Evolutionary conservation across 2,797 vertebrate species (phyloP), one percentile per base, ranked within the genome.

Genomic region (Chelon auratus): DNA sequence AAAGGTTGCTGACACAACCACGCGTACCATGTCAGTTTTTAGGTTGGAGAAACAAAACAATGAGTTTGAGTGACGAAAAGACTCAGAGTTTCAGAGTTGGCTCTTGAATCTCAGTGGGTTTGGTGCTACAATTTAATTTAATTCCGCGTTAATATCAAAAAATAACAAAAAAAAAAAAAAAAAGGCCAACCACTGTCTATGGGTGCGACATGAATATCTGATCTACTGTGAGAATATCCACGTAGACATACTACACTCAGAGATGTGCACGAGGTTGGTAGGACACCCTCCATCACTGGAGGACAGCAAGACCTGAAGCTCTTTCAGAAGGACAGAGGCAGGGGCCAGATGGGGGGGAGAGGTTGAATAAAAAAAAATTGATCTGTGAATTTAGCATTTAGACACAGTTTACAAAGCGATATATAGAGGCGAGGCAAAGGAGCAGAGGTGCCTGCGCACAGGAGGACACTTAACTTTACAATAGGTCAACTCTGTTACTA

Each of bases 361-460:
- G 89, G 89, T 87, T 93, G 93, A 94, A 94, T 94, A 93, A 91
- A 92, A 93, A 92, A 26, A 93, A 95, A 95, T 94, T 95, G 94
- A 94, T 95, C 93, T 69, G 84, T 82, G 93, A 93, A 92, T 95
- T 95, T 95, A 93, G 93, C 93, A 95, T 95, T 95, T 95, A 95
- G 94, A 95, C 93, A 95, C 93, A 94, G 93, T 95, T 95, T 94
- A 93, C 92, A 92, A 94, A 93, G 93, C 87, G 83, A 92, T 92
- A 92, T 84, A 76, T 33, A 33, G 90, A 89, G 88, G 75, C 86
- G 89, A 89, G 89, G 73, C 76, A 76, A 62, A n/a, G 58, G 80
- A 86, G 86, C 67, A 80, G 85, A 76, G 75, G 81, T 85, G 83
- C 55, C 59, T 20, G 3, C 13, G 78, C 57, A 55, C 82, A 86